Percentiles rank a stretch among this genome's conserved stretches.
These are phyloP conservation scores for Daphoenositta chrysoptera DNA, from an alignment of 2,113 vertebrate species.

Conservation along the genomic window DNA sequence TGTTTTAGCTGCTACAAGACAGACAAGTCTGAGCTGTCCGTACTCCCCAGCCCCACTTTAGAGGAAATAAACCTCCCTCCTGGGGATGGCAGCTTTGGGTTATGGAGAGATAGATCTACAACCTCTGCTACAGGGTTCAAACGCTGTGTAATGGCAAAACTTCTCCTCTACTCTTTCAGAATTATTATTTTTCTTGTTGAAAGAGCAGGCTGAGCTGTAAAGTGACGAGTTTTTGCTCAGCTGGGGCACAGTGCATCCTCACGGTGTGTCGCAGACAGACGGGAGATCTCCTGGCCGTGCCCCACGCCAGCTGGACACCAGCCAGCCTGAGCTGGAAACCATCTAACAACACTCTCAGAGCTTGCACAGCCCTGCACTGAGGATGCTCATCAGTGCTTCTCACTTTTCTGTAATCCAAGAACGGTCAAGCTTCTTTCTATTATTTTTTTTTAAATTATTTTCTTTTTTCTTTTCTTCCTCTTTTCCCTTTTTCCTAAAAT, in stretches of 20 bases:
- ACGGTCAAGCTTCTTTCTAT: background rate
- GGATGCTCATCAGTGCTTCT: background rate
- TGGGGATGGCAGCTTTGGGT: background rate
- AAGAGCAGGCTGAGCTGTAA: background rate
- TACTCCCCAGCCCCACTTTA: rapidly evolving
- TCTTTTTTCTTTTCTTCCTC: rapidly evolving
- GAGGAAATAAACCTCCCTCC: background rate
- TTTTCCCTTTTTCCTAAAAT: too few relatives aligned
- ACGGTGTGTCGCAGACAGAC: rapidly evolving
- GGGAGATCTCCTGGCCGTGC: rapidly evolving
- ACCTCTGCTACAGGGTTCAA: background rate
- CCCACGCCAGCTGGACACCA: background rate
- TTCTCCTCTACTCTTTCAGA: background rate
- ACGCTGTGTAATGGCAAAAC: background rate
- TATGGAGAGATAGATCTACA: rapidly evolving
- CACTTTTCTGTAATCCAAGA: background rate
- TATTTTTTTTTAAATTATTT: rapidly evolving
- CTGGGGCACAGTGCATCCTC: rapidly evolving
- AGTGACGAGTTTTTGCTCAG: rapidly evolving
- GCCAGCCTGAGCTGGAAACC: background rate
- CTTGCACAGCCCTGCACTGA: background rate
- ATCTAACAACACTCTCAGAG: background rate
- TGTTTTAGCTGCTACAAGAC: background rate
- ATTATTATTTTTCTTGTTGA: background rate
- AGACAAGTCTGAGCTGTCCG: background rate